A percentile compares a stretch with the other conserved stretches of the same genome.
Conservation (phyloP, 1,140 invertebrate species). For the Anoplophora glabripennis region DNA sequence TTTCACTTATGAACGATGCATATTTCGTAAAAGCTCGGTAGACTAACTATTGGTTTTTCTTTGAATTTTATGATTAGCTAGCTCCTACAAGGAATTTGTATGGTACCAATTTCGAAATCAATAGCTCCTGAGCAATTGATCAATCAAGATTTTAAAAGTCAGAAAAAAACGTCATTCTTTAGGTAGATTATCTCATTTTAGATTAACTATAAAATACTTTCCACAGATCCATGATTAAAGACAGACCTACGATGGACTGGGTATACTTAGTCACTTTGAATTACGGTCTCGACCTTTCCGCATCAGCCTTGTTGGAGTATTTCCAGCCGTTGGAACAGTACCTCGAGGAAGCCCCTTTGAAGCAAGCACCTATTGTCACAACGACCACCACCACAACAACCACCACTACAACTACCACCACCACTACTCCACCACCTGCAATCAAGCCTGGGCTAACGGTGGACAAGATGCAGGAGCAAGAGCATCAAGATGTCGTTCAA, state of each 20-base stretch:
- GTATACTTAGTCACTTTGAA: constrained; percentile 32
- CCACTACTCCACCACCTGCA: constrained; percentile 10
- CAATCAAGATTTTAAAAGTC: no score
- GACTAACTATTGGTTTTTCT: no score
- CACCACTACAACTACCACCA: constrained; percentile 18
- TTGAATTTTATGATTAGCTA: no score
- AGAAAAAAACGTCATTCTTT: no score
- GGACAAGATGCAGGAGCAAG: neutral
- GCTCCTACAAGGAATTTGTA: no score
- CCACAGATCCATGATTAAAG: constrained; percentile 37
- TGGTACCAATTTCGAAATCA: no score
- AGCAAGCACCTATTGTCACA: constrained; percentile 29
- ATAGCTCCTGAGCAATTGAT: no score
- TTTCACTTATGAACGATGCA: no score
- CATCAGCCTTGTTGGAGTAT: constrained; percentile 42
- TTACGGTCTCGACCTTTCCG: constrained; percentile 38
- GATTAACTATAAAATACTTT: constrained; percentile 9
- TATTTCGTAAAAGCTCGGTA: no score
- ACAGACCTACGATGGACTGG: constrained; percentile 37
- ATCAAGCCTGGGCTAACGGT: no score
- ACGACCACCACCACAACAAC: constrained; percentile 27
- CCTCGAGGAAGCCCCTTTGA: constrained; percentile 39
- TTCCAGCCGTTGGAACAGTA: constrained; percentile 46
- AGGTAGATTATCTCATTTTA: neutral
- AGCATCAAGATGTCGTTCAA: constrained; percentile 7